Conservation (phyloP, 2,888 invertebrate species). For the Oxyteleia sp. region DNA sequence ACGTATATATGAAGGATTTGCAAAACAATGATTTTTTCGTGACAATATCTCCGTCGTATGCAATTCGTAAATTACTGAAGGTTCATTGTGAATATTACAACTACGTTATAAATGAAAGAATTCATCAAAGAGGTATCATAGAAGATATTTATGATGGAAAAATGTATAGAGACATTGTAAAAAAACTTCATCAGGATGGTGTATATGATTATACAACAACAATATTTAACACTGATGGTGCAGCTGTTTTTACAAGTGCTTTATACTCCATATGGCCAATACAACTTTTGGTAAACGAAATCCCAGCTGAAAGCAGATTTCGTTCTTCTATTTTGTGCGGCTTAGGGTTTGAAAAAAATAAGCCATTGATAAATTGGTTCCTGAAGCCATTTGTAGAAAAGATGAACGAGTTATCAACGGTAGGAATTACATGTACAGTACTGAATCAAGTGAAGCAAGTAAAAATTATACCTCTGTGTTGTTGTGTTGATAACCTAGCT, state of each 20-base stretch:
- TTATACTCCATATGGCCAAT: conserved; percentile 69
- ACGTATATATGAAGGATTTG: conserved; percentile 5
- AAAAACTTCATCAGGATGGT: background rate
- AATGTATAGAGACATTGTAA: conserved; percentile 42
- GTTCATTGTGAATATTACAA: conserved; percentile 28
- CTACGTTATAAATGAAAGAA: conserved; percentile 26
- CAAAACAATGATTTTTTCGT: conserved; percentile 32
- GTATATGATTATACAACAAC: conserved; percentile 39
- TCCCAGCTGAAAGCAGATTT: conserved; percentile 46
- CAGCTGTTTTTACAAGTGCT: conserved; percentile 58
- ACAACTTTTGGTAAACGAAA: conserved; percentile 62
- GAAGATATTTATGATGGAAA: conserved; percentile 63
- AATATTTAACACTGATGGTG: conserved; percentile 70
- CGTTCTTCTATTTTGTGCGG: conserved; percentile 36
- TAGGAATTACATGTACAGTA: too few species aligned
- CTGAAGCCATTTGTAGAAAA: conserved; percentile 49
- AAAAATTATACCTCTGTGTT: conserved; percentile 34
- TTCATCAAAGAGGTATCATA: conserved; percentile 19
- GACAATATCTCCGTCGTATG: conserved; percentile 30
- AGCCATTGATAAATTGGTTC: conserved; percentile 66
- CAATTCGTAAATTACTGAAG: conserved; percentile 25
- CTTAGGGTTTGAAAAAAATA: conserved; percentile 64
- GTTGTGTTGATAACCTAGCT: conserved; percentile 62
- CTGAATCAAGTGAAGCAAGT: conserved; percentile 25
- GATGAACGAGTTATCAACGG: conserved; percentile 54